A percentile compares a stretch with the other conserved stretches of the same genome.
Evolutionary conservation across 2,888 invertebrate genomes (phyloP).

Genomic region (Nezara viridula): DNA sequence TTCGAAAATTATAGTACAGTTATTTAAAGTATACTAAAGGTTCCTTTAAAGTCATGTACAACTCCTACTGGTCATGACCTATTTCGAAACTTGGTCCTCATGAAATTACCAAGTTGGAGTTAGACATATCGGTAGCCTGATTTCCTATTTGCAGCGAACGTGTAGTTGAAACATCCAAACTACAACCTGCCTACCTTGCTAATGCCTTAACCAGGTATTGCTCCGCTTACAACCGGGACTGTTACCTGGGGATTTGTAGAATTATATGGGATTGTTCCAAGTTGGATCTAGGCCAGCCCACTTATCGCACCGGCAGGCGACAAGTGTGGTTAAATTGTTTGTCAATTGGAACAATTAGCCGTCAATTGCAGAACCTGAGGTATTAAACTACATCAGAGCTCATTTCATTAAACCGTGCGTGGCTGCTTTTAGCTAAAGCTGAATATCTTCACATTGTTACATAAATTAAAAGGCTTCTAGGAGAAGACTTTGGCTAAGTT

Average conservation of each 20-base stretch:
- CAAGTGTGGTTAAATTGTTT: constrained; percentile 10
- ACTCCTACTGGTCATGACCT: neutral
- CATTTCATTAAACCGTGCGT: neutral
- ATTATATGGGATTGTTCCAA: neutral
- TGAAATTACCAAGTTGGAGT: neutral
- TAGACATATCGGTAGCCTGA: neutral
- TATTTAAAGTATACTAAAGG: too few relatives aligned
- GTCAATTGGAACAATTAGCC: neutral
- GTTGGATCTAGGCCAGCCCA: neutral
- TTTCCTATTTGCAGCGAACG: neutral
- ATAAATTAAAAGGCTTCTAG: too few relatives aligned
- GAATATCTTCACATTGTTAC: too few relatives aligned
- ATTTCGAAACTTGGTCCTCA: neutral
- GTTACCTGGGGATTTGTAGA: neutral
- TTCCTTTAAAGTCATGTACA: too few relatives aligned
- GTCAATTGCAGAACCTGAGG: neutral
- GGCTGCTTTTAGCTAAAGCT: too few relatives aligned
- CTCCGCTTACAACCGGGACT: neutral
- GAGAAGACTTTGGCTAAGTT: too few relatives aligned
- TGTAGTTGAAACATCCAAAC: neutral
- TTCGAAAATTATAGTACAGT: too few relatives aligned
- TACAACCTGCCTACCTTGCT: neutral
- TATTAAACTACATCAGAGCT: neutral
- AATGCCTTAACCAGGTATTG: neutral
- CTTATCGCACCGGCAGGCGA: neutral